Conservation (phyloP, 2,113 vertebrate species). For the Xenopus laevis region DNA sequence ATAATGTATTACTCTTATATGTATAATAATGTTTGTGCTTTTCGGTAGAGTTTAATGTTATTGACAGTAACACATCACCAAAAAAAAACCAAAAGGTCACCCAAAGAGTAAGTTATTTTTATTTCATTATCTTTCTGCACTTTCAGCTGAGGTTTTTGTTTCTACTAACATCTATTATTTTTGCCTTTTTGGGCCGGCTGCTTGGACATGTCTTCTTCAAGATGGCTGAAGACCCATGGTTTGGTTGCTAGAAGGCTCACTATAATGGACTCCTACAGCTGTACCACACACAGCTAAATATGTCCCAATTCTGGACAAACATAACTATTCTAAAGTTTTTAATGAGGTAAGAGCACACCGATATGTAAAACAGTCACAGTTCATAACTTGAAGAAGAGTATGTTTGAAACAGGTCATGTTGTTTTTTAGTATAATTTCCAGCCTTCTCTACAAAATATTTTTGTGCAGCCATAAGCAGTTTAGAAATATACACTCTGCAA, state of each 20-base stretch:
- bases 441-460: too few species aligned
- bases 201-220: conserved; percentile 55
- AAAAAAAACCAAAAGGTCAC: conserved; percentile 31
- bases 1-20: too few species aligned
- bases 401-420: too few species aligned
- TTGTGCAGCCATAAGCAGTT: too few species aligned
- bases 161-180: neutral
- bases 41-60: conserved; percentile 52
- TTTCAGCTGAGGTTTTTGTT: neutral
- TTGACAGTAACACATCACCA: neutral
- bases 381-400: too few species aligned
- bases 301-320: conserved; percentile 67
- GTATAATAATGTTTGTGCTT: conserved; percentile 12
- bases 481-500: too few species aligned
- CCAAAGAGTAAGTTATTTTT: conserved; percentile 55
- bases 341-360: conserved; percentile 63
- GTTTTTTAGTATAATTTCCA: too few species aligned
- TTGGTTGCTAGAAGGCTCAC: conserved; percentile 69
- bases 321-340: conserved; percentile 70
- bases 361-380: too few species aligned
- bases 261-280: conserved; percentile 61
- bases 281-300: conserved; percentile 60
- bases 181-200: conserved; percentile 48
- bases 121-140: neutral
- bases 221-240: conserved; percentile 69